Base-by-base conservation (phyloP, 2,797 vertebrate species). In the Sparus aurata region DNA sequence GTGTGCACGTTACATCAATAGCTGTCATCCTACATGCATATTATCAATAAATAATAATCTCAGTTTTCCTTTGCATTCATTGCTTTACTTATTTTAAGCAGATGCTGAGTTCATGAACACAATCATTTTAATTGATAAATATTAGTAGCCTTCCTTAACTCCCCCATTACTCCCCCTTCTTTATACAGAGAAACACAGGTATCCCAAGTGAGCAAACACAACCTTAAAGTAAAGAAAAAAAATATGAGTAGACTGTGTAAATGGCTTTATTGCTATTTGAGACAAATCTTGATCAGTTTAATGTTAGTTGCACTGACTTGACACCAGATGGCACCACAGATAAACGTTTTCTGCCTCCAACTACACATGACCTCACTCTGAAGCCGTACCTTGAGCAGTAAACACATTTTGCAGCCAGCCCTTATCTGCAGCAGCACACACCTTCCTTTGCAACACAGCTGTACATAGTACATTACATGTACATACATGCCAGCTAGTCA, bases 241-340 rank as follows among this genome's bases (percentile, higher is more conserved):
- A 5, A 27, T 30, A 30, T 30, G 30, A 30, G 27, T 30, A 30
- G 27, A 30, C 27, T 25, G 25, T 15, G 27, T 49, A 67, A 46
- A 27, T 43, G 1, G 6, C 17, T 5, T 64, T 1, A 58, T 11
- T 66, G 16, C 3, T 66, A 22, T 62, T 74, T 27, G 43, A 25
- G 59, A 60, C 20, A 15, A 2, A 2, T 38, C 0, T 25, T 25
- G 11, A 53, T 9, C 3, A 6, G 2, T 30, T 59, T 0, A 30
- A 45, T 12, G 38, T 61, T 17, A 6, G 25, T 3, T 82, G 25
- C 65, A 61, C 38, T 54, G 34, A 69, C 30, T 20, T 52, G 46
- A 83, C 90, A 82, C 89, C 81, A 89, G 87, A 75, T 88, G 86
- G 86, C 90, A 65, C 30, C 65, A 79, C 1, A 77, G 43, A 38